Percentiles rank a stretch among this genome's conserved stretches.
Conservation (phyloP, 1,140 invertebrate species). For the Drosophila tristis region DNA sequence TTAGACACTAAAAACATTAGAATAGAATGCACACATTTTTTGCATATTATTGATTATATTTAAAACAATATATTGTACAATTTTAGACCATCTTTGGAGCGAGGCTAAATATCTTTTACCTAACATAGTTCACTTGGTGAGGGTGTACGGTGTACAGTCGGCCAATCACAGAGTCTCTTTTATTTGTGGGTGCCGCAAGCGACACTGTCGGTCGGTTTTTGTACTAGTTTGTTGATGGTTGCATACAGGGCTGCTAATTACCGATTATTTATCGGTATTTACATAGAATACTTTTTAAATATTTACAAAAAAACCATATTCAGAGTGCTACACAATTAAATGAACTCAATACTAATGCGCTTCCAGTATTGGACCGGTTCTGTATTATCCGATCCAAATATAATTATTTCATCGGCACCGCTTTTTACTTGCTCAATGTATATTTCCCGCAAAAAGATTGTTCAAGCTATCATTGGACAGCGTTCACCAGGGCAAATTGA, state of each 20-base stretch:
- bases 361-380: too few relatives aligned
- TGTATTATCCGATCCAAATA: too few relatives aligned
- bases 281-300: slow-evolving; percentile 1
- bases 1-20: slow-evolving; percentile 23
- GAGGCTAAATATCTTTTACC: slow-evolving; percentile 62
- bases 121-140: slow-evolving; percentile 68
- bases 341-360: too few relatives aligned
- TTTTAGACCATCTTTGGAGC: slow-evolving; percentile 73
- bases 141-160: slow-evolving; percentile 73
- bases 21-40: slow-evolving; percentile 38
- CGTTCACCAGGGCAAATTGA: too few relatives aligned
- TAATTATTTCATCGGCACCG: too few relatives aligned
- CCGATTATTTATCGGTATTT: neutral
- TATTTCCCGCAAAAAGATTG: too few relatives aligned
- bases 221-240: slow-evolving; percentile 35
- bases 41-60: slow-evolving; percentile 48
- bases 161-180: slow-evolving; percentile 73
- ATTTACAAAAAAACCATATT: too few relatives aligned
- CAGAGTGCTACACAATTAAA: too few relatives aligned
- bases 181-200: slow-evolving; percentile 59
- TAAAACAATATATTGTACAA: slow-evolving; percentile 58
- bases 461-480: too few relatives aligned
- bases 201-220: slow-evolving; percentile 63
- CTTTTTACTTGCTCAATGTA: too few relatives aligned
- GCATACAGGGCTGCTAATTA: slow-evolving; percentile 33